Evolutionary conservation across 2,888 invertebrate species (phyloP).

Genomic region (Artemia sp.): DNA sequence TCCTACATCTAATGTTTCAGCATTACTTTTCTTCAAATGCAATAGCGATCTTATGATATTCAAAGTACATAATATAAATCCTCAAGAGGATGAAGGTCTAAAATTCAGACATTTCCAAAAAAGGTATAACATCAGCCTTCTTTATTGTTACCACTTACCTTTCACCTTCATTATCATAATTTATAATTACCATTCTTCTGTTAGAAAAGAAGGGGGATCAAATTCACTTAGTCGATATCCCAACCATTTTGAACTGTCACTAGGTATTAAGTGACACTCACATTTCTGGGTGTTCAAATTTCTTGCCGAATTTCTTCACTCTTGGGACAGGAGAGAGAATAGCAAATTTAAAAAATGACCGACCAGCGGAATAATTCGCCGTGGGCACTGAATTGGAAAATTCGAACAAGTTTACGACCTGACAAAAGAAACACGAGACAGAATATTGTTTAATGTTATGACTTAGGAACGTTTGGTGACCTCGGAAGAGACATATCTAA

Average conservation of each 20-base stretch:
- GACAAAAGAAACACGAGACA: too few relatives aligned
- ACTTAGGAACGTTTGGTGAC: too few relatives aligned
- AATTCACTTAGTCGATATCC: constrained; percentile 3
- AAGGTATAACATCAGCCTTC: not conserved
- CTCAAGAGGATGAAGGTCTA: too few relatives aligned
- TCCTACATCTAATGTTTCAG: too few relatives aligned
- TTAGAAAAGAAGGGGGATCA: not conserved
- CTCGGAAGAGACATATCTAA: too few relatives aligned
- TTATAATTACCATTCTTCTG: constrained; percentile 10
- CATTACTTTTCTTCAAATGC: too few relatives aligned
- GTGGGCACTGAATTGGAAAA: not conserved
- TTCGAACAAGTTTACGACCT: constrained; percentile 2
- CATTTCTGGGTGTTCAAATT: constrained; percentile 1
- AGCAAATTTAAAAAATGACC: constrained; percentile 9
- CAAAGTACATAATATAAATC: too few relatives aligned
- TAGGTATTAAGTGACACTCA: not conserved
- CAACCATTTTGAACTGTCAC: constrained; percentile 9
- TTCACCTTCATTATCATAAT: constrained; percentile 14
- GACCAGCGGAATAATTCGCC: constrained; percentile 2
- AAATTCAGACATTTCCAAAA: too few relatives aligned
- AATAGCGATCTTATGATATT: too few relatives aligned
- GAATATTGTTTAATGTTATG: too few relatives aligned
- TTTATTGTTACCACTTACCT: not conserved
- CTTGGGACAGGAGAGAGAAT: not conserved
- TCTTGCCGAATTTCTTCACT: not conserved